Percentiles rank a stretch among this genome's conserved stretches.
phyloP scores from a whole-genome alignment of 2,888 invertebrate genomes.

The Dusona sp. region DNA sequence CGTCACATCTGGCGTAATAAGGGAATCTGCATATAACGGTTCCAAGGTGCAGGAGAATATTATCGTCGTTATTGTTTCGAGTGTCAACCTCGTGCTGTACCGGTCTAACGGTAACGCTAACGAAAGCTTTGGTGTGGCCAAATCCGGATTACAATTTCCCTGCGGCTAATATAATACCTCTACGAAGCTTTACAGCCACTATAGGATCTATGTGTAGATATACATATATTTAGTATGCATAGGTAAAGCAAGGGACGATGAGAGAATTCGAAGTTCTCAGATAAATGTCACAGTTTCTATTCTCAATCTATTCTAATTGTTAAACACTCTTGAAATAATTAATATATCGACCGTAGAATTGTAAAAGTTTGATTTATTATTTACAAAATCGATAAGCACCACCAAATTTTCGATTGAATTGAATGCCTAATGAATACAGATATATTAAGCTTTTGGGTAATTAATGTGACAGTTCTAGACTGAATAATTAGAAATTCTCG shows the following conservation, averaged over 20 bases:
- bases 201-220: background rate
- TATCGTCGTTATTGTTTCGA: slow-evolving; percentile 75
- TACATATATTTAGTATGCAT: slow-evolving; percentile 9
- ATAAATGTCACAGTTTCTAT: slow-evolving; percentile 32
- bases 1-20: slow-evolving; percentile 72
- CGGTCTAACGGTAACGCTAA: slow-evolving; percentile 34
- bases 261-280: background rate
- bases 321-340: slow-evolving; percentile 49
- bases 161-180: slow-evolving; percentile 61
- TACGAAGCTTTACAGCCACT: slow-evolving; percentile 34
- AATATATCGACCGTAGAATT: slow-evolving; percentile 18
- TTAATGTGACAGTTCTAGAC: background rate
- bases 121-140: slow-evolving; percentile 53
- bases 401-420: background rate
- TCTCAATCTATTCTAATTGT: slow-evolving; percentile 56
- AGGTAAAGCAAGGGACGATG: slow-evolving; percentile 5
- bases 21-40: slow-evolving; percentile 75
- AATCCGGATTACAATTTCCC: slow-evolving; percentile 67
- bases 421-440: background rate
- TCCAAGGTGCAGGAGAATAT: slow-evolving; percentile 70
- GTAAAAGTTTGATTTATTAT: background rate
- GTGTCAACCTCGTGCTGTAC: slow-evolving; percentile 48
- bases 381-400: background rate
- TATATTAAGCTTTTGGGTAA: background rate
- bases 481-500: background rate